Base-by-base conservation (phyloP, 2,888 invertebrate genomes). In the Agrochola lychnidis region DNA sequence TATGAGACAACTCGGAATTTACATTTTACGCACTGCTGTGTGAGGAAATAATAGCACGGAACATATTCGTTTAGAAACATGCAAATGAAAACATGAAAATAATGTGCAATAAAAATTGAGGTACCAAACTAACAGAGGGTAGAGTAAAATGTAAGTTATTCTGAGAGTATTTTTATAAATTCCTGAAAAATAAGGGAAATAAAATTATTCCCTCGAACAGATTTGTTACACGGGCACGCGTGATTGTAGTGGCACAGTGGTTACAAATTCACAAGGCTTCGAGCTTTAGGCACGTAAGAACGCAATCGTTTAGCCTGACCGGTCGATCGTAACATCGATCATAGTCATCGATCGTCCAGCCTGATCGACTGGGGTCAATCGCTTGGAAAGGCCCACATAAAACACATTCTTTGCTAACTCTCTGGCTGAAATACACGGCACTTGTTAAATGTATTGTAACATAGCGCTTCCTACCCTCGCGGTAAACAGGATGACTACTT, bases 1-100 rank as follows among this genome's bases (percentile, higher is more conserved):
- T 83, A 78, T 73, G 78, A 84, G 81, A 79, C 73, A 79, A 70
- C 68, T 72, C 59, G 75, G 76, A 74, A 87, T 83, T 82, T 81
- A 83, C 84, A 82, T 78, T 82, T 70, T 48, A 69, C 36, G 61
- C 57, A 63, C 42, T 40, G 12, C 61, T 79, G 64, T 64, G 56
- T 36, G 22, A 75, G 68, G 12, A 70, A 73, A 75, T 61, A 36
- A 75, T 61, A 36, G 25, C n/a, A 45, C 12, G n/a, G 19, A 57
- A 63, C 51, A 62, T 57, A 67, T 40, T 25, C 36, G 30, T 66
- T 56, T 51, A 56, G 10, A 48, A 56, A 70, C 3, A 61, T 56
- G 30, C 6, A 56, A 64, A 40, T 64, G 14, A 16, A 61, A 70
- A 51, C 10, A 30, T 66, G 2, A 51, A 51, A 36, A 63, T 56